A percentile compares a stretch with the other conserved stretches of the same genome.
Evolutionary conservation across 2,888 invertebrate genomes (phyloP).

Genomic region (Lomographa bimaculata): DNA sequence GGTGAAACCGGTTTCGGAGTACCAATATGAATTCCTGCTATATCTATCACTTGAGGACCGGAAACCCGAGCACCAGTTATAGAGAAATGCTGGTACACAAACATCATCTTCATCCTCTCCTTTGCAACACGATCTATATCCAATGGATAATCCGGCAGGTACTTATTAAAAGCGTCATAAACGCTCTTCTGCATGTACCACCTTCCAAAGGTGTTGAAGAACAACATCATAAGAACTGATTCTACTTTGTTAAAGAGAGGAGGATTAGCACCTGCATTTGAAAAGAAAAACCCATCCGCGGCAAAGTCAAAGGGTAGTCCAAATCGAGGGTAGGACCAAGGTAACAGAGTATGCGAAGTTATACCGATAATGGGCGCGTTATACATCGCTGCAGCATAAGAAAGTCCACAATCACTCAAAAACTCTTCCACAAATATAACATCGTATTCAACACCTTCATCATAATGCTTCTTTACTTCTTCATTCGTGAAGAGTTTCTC

Average conservation of each 20-base stretch:
- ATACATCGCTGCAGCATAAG: conserved; percentile 55
- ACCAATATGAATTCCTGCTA: conserved; percentile 79
- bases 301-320: conserved; percentile 74
- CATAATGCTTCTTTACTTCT: conserved; percentile 43
- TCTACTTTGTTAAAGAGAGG: conserved; percentile 49
- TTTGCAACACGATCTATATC: conserved; percentile 67
- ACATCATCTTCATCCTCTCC: conserved; percentile 74
- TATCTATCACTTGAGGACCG: conserved; percentile 81
- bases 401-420: conserved; percentile 67
- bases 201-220: conserved; percentile 39
- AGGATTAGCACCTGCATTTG: conserved; percentile 51
- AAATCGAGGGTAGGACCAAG: conserved; percentile 70
- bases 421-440: conserved; percentile 74
- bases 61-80: conserved; percentile 79
- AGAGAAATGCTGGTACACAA: conserved; percentile 85
- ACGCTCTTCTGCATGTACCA: conserved; percentile 56
- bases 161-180: conserved; percentile 53
- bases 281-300: conserved; percentile 71
- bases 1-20: conserved; percentile 47
- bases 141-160: conserved; percentile 69
- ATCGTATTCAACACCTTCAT: conserved; percentile 55
- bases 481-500: conserved; percentile 47
- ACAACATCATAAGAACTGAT: conserved; percentile 41
- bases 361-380: conserved; percentile 78
- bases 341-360: conserved; percentile 74